Base-by-base conservation (phyloP, 1,140 invertebrate genomes). In the Heliothis virescens region DNA sequence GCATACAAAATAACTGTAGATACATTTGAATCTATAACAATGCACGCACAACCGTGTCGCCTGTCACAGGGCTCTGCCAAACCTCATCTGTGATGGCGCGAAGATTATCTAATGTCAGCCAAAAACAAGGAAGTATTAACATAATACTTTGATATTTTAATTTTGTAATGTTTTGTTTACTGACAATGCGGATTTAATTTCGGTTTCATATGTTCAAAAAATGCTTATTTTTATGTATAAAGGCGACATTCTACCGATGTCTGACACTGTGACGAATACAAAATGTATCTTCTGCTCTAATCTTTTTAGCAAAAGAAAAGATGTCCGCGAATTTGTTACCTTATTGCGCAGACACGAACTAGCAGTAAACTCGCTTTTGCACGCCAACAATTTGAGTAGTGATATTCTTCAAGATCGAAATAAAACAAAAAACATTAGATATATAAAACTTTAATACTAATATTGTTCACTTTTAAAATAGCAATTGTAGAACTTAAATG, bases 401-500 rank as follows among this genome's bases (percentile, higher is more conserved):
- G n/a, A n/a, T n/a, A n/a, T n/a, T n/a, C n/a, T n/a, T n/a, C n/a
- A n/a, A n/a, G 7, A 13, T 13, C 52, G 0, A 60, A 57, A 12
- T 47, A 73, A 82, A 89, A 84, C 85, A 73, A 79, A 86, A 79
- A 67, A 63, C 67, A 78, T 83, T 87, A 85, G 80, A 86, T 87
- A 87, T 86, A 85, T 86, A 86, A 89, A 90, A 82, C 55, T 91
- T 91, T 92, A 92, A 92, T 92, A 92, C 91, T 91, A 91, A 90
- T 90, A 88, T 90, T 88, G 84, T 89, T 89, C 83, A 78, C 84
- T 86, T 87, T 86, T 73, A 86, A 87, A 90, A 88, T 86, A 88
- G 82, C 84, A 81, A 83, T 82, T 81, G 52, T 85, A 84, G 79
- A 91, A 90, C 78, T 83, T 89, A 93, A 91, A 92, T 88, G 90